Evolutionary conservation across 2,113 vertebrate species (phyloP).

Genomic region (Chionis minor): DNA sequence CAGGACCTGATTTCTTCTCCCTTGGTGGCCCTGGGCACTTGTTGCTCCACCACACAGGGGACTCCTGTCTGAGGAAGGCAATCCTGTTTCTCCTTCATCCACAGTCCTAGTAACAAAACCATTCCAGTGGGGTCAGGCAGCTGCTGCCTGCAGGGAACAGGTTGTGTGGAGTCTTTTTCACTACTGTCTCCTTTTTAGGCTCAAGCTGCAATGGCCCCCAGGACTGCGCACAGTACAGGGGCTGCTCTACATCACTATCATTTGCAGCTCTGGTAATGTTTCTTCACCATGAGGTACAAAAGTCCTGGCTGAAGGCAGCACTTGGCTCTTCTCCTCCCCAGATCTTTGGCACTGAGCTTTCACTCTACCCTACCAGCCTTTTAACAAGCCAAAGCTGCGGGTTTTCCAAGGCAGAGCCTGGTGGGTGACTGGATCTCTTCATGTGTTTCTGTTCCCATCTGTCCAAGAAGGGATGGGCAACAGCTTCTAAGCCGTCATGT

Average conservation of each 20-base stretch:
- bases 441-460: not conserved
- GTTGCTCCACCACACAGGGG: not conserved
- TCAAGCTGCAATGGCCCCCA: not conserved
- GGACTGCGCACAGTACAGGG: not conserved
- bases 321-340: not conserved
- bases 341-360: not conserved
- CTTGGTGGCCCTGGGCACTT: not conserved
- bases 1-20: not conserved
- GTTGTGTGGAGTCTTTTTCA: accelerated
- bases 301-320: not conserved
- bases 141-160: accelerated
- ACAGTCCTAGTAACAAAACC: not conserved
- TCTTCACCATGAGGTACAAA: not conserved
- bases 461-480: not conserved
- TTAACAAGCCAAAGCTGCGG: not conserved
- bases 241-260: accelerated
- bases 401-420: not conserved
- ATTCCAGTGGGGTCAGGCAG: accelerated
- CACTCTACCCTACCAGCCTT: too few species aligned
- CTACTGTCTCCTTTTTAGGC: not conserved
- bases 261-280: not conserved
- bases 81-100: not conserved
- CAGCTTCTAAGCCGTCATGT: not conserved
- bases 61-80: accelerated
- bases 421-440: not conserved